Base-by-base conservation (phyloP, 2,797 vertebrate genomes). In the Salmo trutta region DNA sequence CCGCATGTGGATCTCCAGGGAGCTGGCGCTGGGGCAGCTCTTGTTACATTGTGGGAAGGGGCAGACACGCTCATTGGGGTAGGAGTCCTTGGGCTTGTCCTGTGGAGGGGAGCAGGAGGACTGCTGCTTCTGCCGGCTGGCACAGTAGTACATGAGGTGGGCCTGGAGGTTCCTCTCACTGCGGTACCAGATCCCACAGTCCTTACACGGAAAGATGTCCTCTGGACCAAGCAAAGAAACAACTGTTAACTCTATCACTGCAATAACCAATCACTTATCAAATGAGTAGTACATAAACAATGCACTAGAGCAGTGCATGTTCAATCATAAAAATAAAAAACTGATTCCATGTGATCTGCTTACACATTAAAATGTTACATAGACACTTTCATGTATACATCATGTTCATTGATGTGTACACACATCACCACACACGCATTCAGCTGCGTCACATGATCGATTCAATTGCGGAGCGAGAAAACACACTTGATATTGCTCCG, bases 121-220 rank as follows among this genome's bases (percentile, higher is more conserved):
- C 0, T 91, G 93, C 90, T 96, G 96, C 69, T 95, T 96, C 89
- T 97, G 97, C 1, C 98, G 95, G 86, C 97, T 98, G 89, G 98
- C 98, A 0, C 97, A 99, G 93, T 99, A 99, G 87, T 99, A 99
- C 92, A 97, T 97, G 27, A 99, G 95, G 89, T 99, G 98, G 0
- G 98, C 98, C 86, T 98, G 98, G 0, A 99, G 94, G 91, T 99
- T 99, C 59, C 98, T 93, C 90, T 99, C 98, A 0, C 97, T 99
- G 5, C 98, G 95, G 90, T 98, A 99, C 98, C 98, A 99, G 90
- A 99, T 99, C 65, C 98, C 98, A 0, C 98, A 99, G 91, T 98
- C 97, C 88, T 99, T 99, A 84, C 98, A 99, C 0, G 98, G 98
- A 80, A 99, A 99, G 77, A 99, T 95, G 3, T 99, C 98, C 92